Evolutionary conservation across 2,113 vertebrate species (phyloP).

Genomic region (Gymnocephalus cernua): DNA sequence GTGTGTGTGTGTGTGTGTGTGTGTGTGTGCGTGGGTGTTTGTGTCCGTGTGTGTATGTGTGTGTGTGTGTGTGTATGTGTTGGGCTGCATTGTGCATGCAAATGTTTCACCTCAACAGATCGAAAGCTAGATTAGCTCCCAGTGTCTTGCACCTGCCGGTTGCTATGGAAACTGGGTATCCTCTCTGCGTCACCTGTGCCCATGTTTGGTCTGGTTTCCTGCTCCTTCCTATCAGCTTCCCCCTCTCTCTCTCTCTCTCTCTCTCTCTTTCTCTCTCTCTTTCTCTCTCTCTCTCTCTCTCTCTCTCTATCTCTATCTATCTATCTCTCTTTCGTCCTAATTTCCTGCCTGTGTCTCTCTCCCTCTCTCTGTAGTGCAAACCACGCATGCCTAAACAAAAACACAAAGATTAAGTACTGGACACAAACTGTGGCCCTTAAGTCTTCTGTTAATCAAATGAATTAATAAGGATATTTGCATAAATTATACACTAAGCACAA

Average conservation of each 20-base stretch:
- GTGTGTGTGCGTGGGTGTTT: background rate
- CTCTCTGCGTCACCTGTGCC: slow-evolving; percentile 83
- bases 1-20: slow-evolving; percentile 19
- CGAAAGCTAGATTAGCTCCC: slow-evolving; percentile 65
- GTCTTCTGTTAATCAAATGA: slow-evolving; percentile 13
- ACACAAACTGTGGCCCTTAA: slow-evolving; percentile 7
- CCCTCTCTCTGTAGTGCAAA: slow-evolving; percentile 21
- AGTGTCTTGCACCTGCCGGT: slow-evolving; percentile 82
- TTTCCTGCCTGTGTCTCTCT: slow-evolving; percentile 21
- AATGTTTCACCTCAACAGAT: slow-evolving; percentile 75
- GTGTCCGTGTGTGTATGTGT: background rate
- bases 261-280: background rate
- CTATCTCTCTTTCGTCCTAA: no score
- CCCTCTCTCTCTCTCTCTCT: slow-evolving; percentile 17
- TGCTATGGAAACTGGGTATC: slow-evolving; percentile 86
- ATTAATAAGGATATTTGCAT: slow-evolving; percentile 12
- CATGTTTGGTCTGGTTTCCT: slow-evolving; percentile 80
- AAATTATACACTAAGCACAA: background rate
- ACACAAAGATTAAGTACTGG: slow-evolving; percentile 9
- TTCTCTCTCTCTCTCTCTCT: background rate
- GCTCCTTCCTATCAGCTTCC: slow-evolving; percentile 41
- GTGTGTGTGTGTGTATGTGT: background rate
- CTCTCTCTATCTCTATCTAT: slow-evolving; percentile 18
- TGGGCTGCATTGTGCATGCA: slow-evolving; percentile 41
- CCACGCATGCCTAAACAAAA: slow-evolving; percentile 19